Base-by-base conservation (phyloP, 2,113 vertebrate species). In the Ramphastos sulfuratus region DNA sequence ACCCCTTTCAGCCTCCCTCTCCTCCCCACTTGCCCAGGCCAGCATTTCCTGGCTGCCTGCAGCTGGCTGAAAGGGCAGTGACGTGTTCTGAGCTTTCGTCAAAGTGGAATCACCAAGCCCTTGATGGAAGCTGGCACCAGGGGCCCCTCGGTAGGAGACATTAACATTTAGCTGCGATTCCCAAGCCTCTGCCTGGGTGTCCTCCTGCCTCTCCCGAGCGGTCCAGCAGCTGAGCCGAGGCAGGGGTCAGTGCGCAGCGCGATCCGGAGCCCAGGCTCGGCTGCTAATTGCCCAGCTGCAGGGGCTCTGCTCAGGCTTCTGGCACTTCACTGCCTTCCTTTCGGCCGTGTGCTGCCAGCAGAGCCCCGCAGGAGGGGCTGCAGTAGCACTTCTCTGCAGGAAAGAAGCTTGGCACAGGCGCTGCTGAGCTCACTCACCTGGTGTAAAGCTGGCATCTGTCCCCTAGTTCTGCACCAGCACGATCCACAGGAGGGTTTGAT, bases 11-110 rank as follows among this genome's bases (percentile, higher is more conserved):
- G 58, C 73, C 44, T 71, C 44, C 14, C 6, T 16, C 12, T 78
- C 77, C 76, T 33, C 25, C 72, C 55, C 83, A 15, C 2, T 30
- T 30, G n/a, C 87, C 70, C 93, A n/a, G 67, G 79, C 46, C 82
- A 92, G 13, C 31, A 3, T 58, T 60, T 71, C 82, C 82, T 83
- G 90, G 76, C 90, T 94, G 75, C 0, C 35, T 10, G 54, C 63
- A 89, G 55, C 92, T 65, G 55, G 31, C 74, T 85, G 37, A 86
- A 92, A 94, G 92, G 88, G 90, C 90, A 95, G 58, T 30, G 88
- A 72, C 0, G 30, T 70, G 76, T 75, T 23, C 55, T 61, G 74
- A 0, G 1, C 61, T 82, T 84, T 46, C 2, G 0, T 67, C 74
- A 63, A 73, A 30, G 71, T 17, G 25, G 81, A 71, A 28, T 72